Evolutionary conservation across 1,140 invertebrate species (phyloP), one percentile per base, ranked within the genome.

Genomic region (Muscidifurax raptorellus): DNA sequence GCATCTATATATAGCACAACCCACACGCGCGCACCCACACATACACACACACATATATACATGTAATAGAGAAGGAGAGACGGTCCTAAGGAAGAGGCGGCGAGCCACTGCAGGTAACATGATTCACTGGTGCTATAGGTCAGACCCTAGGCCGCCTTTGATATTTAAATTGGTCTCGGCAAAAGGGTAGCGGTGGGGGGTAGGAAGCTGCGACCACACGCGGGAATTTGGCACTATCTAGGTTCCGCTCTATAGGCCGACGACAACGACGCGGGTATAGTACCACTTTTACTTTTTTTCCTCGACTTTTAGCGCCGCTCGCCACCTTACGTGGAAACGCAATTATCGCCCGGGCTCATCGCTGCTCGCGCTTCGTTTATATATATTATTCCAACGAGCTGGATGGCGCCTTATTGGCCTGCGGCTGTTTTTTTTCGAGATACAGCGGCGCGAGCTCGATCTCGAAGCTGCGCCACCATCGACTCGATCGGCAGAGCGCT

Each of bases 101-200:
- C 22, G 40, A 52, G 18, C 44, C 89, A 89, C n/a, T n/a, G n/a
- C 90, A 91, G 91, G 92, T 92, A 93, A 93, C 91, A 93, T 92
- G 92, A 93, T 93, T 93, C 92, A 92, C 89, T 90, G 92, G 79
- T 93, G 92, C 92, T 93, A 92, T 92, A 93, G 92, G 92, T 93
- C 92, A 93, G 91, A 92, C 36, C 75, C 27, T 92, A 91, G 92
- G 91, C 92, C 91, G 91, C 92, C 92, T 93, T 93, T 93, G 92
- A 93, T 92, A 92, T 93, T 93, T 92, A 93, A 93, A 93, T 93
- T 90, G 91, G 80, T 86, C 81, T 82, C 85, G 86, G 84, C 22
- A 86, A 84, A 66, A 85, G 87, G 52, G 83, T 67, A 86, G 85
- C 81, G 80, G 64, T 10, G 52, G 27, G 64, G 4, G 22, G 22